Conservation (phyloP, 2,888 invertebrate species). For the Theretra japonica region DNA sequence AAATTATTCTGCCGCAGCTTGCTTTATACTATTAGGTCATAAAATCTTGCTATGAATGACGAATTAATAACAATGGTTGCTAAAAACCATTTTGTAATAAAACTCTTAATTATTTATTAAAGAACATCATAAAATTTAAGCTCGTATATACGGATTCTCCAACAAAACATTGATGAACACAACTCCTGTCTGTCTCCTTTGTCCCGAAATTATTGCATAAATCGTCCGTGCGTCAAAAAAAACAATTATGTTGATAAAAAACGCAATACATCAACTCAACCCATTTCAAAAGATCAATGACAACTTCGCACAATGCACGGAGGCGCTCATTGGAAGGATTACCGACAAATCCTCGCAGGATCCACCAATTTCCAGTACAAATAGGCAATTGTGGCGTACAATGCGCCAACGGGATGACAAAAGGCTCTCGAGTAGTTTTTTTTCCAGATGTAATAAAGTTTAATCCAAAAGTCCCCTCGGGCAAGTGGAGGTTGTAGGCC, state of each 20-base stretch:
- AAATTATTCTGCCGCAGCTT: too few species aligned
- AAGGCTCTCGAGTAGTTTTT: slow-evolving; percentile 52
- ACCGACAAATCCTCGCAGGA: slow-evolving; percentile 35
- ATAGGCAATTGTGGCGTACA: slow-evolving; percentile 49
- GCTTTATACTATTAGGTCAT: too few species aligned
- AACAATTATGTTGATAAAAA: slow-evolving; percentile 1
- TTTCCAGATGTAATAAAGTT: slow-evolving; percentile 62
- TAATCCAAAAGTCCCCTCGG: slow-evolving; percentile 74
- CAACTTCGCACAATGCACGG: slow-evolving; percentile 25
- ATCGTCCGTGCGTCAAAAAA: not conserved
- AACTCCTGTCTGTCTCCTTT: too few species aligned
- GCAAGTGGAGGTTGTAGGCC: slow-evolving; percentile 67
- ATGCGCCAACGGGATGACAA: slow-evolving; percentile 53
- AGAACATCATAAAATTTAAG: too few species aligned
- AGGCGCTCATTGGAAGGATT: slow-evolving; percentile 46
- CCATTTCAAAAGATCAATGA: slow-evolving; percentile 16
- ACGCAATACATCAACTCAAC: slow-evolving; percentile 27
- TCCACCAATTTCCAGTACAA: slow-evolving; percentile 45
- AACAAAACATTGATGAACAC: too few species aligned
- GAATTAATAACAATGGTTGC: too few species aligned
- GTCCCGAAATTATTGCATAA: too few species aligned
- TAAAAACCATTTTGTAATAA: too few species aligned
- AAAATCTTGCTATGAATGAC: too few species aligned
- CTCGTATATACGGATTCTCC: too few species aligned
- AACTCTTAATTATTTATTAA: too few species aligned